These are phyloP conservation scores for Synanthedon myopaeformis DNA, from an alignment of 2,888 invertebrate genomes.

Conservation along the genomic window DNA sequence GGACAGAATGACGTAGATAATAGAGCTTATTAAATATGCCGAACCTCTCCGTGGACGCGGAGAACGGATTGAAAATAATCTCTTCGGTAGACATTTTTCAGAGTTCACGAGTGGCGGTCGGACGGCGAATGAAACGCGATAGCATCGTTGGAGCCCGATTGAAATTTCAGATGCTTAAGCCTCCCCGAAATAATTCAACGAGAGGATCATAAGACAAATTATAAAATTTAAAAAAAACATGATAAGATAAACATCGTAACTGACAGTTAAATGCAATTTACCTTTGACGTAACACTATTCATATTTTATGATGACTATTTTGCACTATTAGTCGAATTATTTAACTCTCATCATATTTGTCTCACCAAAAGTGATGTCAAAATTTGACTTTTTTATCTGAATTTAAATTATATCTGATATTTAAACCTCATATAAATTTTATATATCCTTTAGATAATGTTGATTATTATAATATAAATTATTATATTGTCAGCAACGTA, in stretches of 20 bases:
- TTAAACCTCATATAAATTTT: too few species aligned
- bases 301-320: too few species aligned
- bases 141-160: slow-evolving; percentile 36
- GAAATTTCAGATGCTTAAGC: slow-evolving; percentile 41
- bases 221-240: slow-evolving; percentile 15
- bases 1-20: slow-evolving; percentile 43
- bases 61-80: slow-evolving; percentile 53
- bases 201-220: slow-evolving; percentile 20
- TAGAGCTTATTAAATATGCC: slow-evolving; percentile 54
- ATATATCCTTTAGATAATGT: too few species aligned
- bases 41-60: slow-evolving; percentile 33
- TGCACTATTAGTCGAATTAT: too few species aligned
- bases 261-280: too few species aligned
- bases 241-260: neutral
- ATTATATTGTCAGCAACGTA: too few species aligned
- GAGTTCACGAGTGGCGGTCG: slow-evolving; percentile 19
- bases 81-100: slow-evolving; percentile 45
- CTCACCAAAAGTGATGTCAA: too few species aligned
- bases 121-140: slow-evolving; percentile 27
- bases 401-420: too few species aligned
- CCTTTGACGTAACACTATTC: too few species aligned
- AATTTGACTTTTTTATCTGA: too few species aligned
- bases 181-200: slow-evolving; percentile 25
- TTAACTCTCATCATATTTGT: too few species aligned
- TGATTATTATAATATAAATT: too few species aligned